phyloP scores from a whole-genome alignment of 2,797 vertebrate species.

The Chiloscyllium punctatum region DNA sequence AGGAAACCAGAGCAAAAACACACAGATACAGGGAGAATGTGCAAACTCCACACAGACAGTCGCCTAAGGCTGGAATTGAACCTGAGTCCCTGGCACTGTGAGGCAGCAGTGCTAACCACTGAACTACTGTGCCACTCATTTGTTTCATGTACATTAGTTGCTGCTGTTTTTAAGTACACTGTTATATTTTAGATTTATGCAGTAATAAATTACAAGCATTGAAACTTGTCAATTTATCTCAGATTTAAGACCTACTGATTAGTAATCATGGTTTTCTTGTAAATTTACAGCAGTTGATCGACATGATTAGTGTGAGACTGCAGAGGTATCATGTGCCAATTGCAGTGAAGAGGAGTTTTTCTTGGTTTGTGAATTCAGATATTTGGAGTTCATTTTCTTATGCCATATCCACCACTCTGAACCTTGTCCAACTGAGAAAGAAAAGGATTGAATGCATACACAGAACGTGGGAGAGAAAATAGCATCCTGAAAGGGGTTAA shows the following conservation, averaged over 20 bases:
- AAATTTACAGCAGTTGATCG: neutral
- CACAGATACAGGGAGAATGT: too few species aligned
- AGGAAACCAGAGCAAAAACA: too few species aligned
- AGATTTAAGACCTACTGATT: neutral
- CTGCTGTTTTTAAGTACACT: neutral
- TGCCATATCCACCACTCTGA: neutral
- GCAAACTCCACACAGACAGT: too few species aligned
- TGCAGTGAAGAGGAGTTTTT: neutral
- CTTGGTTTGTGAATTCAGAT: neutral
- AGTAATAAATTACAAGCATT: neutral
- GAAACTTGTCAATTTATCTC: neutral
- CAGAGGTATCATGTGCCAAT: too few species aligned
- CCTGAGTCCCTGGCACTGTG: too few species aligned
- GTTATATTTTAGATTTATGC: neutral
- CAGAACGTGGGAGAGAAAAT: neutral
- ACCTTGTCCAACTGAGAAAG: neutral
- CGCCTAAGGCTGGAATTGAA: too few species aligned
- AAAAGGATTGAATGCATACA: neutral
- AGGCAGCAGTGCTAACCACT: too few species aligned
- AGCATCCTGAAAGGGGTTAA: neutral
- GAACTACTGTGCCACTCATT: too few species aligned
- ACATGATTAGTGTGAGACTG: neutral
- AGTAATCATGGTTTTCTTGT: neutral
- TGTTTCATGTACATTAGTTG: neutral
- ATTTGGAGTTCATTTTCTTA: neutral